These are phyloP conservation scores for Esox lucius DNA, from an alignment of 2,797 vertebrate species.

Conservation along the genomic window DNA sequence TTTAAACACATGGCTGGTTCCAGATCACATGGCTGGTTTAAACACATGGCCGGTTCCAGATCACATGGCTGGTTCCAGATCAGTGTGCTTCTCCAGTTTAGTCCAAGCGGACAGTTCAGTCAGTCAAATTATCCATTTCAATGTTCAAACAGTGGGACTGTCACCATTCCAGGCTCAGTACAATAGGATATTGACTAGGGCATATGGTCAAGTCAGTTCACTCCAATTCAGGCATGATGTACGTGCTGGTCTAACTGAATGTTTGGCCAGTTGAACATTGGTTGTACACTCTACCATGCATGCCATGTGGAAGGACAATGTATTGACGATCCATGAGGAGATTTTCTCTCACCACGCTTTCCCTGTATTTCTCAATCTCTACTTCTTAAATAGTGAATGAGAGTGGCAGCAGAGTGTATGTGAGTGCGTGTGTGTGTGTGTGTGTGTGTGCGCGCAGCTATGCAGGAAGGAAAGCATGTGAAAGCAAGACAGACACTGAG, in stretches of 20 bases:
- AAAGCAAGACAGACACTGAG: slow-evolving; percentile 56
- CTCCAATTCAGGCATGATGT: not conserved
- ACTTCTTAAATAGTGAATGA: not conserved
- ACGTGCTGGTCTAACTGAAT: too few relatives aligned
- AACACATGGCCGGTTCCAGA: too few relatives aligned
- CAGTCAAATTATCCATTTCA: not conserved
- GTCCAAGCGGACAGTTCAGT: too few relatives aligned
- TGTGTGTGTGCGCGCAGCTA: slow-evolving; percentile 4
- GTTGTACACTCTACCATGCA: not conserved
- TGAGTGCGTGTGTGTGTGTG: not conserved
- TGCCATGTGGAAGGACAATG: not conserved
- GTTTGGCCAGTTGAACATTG: not conserved
- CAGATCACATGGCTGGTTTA: too few relatives aligned
- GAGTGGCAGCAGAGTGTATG: not conserved
- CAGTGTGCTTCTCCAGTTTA: too few relatives aligned
- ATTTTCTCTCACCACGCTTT: not conserved
- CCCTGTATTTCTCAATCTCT: not conserved
- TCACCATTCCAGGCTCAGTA: slow-evolving; percentile 54
- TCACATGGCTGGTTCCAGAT: too few relatives aligned
- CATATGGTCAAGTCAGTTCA: slow-evolving; percentile 33
- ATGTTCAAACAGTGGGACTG: slow-evolving; percentile 16
- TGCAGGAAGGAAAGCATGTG: slow-evolving; percentile 16
- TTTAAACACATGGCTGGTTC: too few relatives aligned
- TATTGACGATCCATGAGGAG: not conserved
- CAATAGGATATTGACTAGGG: slow-evolving; percentile 33